Conservation (phyloP, 2,888 invertebrate species). For the Ernsta delagoae region DNA sequence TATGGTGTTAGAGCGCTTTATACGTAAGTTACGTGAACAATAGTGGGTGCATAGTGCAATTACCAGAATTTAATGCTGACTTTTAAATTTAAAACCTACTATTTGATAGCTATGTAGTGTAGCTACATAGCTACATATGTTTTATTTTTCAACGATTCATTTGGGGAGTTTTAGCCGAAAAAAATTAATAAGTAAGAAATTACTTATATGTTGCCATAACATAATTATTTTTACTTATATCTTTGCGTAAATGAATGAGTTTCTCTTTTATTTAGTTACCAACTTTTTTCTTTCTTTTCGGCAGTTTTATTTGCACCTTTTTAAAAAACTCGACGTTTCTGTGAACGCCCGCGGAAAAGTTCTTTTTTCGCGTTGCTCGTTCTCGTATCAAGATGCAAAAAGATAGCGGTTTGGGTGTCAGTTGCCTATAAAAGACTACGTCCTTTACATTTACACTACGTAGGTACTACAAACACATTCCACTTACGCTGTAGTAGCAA, state of each 20-base stretch:
- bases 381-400: constrained; percentile 4
- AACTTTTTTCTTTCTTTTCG: background rate
- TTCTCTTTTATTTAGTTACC: too few relatives aligned
- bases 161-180: too few relatives aligned
- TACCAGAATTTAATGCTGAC: too few relatives aligned
- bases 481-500: constrained; percentile 14
- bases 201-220: too few relatives aligned
- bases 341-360: background rate
- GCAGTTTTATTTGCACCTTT: background rate
- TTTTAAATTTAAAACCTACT: too few relatives aligned
- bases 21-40: background rate
- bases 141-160: too few relatives aligned
- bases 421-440: constrained; percentile 14
- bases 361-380: background rate
- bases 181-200: too few relatives aligned
- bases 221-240: too few relatives aligned
- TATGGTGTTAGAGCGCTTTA: constrained; percentile 2
- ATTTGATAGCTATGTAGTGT: too few relatives aligned
- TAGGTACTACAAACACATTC: constrained; percentile 24
- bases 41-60: background rate
- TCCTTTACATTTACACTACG: constrained; percentile 24
- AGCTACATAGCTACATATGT: background rate
- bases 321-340: background rate
- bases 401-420: constrained; percentile 6
- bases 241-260: too few relatives aligned